phyloP scores from a whole-genome alignment of 2,888 invertebrate species.

The Ryuthela nishihirai region DNA sequence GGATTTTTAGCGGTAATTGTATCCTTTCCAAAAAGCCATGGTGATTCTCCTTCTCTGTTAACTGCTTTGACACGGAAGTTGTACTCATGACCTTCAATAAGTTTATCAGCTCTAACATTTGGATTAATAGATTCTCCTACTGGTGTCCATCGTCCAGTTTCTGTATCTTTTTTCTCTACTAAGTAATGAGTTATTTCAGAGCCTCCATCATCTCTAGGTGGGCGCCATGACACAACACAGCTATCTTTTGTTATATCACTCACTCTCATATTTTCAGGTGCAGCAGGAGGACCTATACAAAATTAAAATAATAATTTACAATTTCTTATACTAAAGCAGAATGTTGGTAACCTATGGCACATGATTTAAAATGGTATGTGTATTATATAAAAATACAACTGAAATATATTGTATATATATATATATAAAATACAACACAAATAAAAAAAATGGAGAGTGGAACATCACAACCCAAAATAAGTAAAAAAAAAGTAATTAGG shows the following conservation, averaged over 20 bases:
- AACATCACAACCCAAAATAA: too few species aligned
- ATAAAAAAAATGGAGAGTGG: too few species aligned
- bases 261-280: slow-evolving; percentile 54
- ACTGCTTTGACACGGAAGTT: slow-evolving; percentile 96
- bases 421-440: too few species aligned
- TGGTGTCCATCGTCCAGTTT: slow-evolving; percentile 93
- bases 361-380: too few species aligned
- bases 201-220: slow-evolving; percentile 83
- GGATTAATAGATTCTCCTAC: slow-evolving; percentile 80
- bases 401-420: too few species aligned
- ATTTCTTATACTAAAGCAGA: too few species aligned
- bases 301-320: too few species aligned
- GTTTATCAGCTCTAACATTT: slow-evolving; percentile 75
- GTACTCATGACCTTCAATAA: slow-evolving; percentile 94
- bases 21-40: slow-evolving; percentile 85
- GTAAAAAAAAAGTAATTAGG: too few species aligned
- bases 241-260: slow-evolving; percentile 86
- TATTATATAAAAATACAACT: too few species aligned
- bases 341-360: too few species aligned
- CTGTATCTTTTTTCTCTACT: slow-evolving; percentile 93
- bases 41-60: slow-evolving; percentile 96
- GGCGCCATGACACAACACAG: slow-evolving; percentile 85
- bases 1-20: slow-evolving; percentile 92
- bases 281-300: slow-evolving; percentile 56
- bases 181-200: slow-evolving; percentile 87